Evolutionary conservation across 1,140 invertebrate species (phyloP).

Genomic region (Drosophila setifemur): DNA sequence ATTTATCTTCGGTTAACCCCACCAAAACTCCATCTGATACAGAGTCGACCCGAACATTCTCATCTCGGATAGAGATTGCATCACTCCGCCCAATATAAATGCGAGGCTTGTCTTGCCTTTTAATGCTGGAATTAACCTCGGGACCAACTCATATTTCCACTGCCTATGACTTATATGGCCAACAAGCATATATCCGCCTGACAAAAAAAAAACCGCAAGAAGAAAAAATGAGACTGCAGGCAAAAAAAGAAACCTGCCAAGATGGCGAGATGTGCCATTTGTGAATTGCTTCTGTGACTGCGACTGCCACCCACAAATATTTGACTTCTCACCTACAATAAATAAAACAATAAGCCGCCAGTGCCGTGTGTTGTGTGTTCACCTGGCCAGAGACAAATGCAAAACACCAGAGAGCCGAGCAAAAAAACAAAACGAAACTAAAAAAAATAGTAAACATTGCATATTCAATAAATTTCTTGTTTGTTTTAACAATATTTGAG

Average conservation of each 20-base stretch:
- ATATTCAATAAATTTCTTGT: conserved; percentile 80
- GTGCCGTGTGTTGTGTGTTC: conserved; percentile 48
- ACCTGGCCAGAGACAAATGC: conserved; percentile 68
- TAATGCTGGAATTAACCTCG: conserved; percentile 75
- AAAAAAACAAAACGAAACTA: neutral
- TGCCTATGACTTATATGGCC: conserved; percentile 52
- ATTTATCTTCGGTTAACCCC: conserved; percentile 27
- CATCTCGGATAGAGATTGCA: conserved; percentile 48
- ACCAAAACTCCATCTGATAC: neutral
- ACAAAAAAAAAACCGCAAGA: conserved; percentile 52
- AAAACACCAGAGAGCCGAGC: conserved; percentile 32
- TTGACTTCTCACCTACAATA: conserved; percentile 80
- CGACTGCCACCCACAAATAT: conserved; percentile 72
- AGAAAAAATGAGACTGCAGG: conserved; percentile 23
- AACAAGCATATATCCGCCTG: conserved; percentile 58
- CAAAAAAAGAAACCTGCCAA: conserved; percentile 57
- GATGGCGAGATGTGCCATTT: conserved; percentile 74
- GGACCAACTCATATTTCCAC: conserved; percentile 45
- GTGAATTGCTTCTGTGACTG: conserved; percentile 48
- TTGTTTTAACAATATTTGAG: conserved; percentile 80
- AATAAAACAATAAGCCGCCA: conserved; percentile 73
- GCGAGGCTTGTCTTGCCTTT: conserved; percentile 63
- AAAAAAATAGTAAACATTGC: conserved; percentile 50
- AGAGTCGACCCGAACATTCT: conserved; percentile 18
- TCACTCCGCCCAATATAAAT: conserved; percentile 53